Conservation (phyloP, 2,888 invertebrate genomes). For the Brachynemurus nebulosus region DNA sequence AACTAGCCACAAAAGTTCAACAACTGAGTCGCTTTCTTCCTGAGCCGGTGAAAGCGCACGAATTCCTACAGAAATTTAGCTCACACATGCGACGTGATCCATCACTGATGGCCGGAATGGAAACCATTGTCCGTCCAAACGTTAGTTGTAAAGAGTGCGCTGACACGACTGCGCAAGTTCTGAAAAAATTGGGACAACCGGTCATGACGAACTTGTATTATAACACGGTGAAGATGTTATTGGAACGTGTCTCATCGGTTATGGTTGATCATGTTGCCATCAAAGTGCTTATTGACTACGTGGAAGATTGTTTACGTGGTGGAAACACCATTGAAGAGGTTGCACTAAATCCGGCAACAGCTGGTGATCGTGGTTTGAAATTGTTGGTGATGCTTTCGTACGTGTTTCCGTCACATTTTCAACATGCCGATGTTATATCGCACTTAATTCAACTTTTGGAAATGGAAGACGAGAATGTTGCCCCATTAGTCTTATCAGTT, state of each 20-base stretch:
- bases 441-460: conserved; percentile 64
- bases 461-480: conserved; percentile 65
- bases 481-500: conserved; percentile 68
- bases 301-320: conserved; percentile 60
- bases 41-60: conserved; percentile 82
- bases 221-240: conserved; percentile 87
- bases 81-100: conserved; percentile 60
- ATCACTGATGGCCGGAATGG: conserved; percentile 62
- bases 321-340: conserved; percentile 55
- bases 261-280: conserved; percentile 89
- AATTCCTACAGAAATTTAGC: conserved; percentile 75
- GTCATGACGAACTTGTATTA: conserved; percentile 92
- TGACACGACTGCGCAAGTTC: conserved; percentile 71
- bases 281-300: conserved; percentile 46
- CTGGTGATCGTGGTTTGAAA: conserved; percentile 80
- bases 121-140: conserved; percentile 73
- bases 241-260: conserved; percentile 90
- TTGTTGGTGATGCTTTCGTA: conserved; percentile 79
- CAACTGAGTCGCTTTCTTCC: conserved; percentile 72
- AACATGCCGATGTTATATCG: conserved; percentile 68
- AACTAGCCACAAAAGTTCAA: conserved; percentile 50
- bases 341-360: conserved; percentile 66
- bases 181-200: conserved; percentile 88
- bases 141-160: conserved; percentile 91
- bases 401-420: conserved; percentile 87